phyloP scores from a whole-genome alignment of 2,797 vertebrate species.

The Limnodromus scolopaceus region DNA sequence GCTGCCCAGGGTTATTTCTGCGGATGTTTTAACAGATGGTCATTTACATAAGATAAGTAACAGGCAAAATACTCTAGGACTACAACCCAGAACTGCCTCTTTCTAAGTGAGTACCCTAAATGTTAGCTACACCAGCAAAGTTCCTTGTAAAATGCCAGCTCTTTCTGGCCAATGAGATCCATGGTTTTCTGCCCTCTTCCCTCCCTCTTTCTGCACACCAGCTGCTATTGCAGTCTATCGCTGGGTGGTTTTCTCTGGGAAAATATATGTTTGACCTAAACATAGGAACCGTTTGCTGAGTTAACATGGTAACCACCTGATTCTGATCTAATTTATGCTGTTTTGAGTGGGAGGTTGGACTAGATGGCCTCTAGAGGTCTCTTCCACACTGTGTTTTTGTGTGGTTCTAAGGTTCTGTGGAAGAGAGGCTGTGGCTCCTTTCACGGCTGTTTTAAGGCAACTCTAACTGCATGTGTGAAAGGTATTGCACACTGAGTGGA shows the following conservation, averaged over 20 bases:
- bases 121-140: neutral
- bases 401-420: neutral
- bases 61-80: neutral
- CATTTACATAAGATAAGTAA: constrained; percentile 13
- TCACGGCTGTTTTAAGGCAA: neutral
- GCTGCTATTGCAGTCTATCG: neutral
- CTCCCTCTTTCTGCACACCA: neutral
- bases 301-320: neutral
- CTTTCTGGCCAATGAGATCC: neutral
- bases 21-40: constrained; percentile 7
- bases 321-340: neutral
- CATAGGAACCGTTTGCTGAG: neutral
- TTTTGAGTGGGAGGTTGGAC: neutral
- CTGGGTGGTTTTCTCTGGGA: neutral
- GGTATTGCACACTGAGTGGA: neutral
- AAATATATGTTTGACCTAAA: neutral
- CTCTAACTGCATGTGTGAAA: neutral
- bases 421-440: neutral
- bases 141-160: neutral
- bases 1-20: neutral
- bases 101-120: neutral
- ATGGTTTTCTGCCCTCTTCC: neutral
- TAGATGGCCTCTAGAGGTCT: constrained; percentile 43
- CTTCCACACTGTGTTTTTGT: neutral
- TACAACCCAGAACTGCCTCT: neutral